Conservation (phyloP, 2,113 vertebrate genomes). For the Australoheros scitulus region DNA sequence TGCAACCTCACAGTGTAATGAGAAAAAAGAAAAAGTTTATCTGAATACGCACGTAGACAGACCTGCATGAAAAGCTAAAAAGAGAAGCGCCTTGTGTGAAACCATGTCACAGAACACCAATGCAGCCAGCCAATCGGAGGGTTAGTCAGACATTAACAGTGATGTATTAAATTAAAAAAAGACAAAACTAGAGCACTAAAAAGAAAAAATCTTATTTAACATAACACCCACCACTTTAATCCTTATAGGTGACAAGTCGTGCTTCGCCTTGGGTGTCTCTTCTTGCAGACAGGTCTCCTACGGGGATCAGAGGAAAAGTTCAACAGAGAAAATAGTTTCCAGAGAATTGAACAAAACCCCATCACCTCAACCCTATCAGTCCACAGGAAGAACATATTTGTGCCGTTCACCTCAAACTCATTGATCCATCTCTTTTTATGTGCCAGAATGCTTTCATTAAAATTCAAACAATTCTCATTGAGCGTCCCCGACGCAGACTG, state of each 20-base stretch:
- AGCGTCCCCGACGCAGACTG: background rate
- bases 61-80: constrained; percentile 41
- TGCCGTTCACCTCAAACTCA: background rate
- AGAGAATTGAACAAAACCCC: background rate
- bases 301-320: constrained; percentile 18
- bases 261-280: constrained; percentile 67
- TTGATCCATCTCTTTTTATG: constrained; percentile 8
- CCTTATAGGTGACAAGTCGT: constrained; percentile 79
- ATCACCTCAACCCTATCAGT: background rate
- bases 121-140: constrained; percentile 33
- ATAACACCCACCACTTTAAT: constrained; percentile 77
- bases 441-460: constrained; percentile 14
- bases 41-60: constrained; percentile 3
- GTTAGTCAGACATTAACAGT: constrained; percentile 19
- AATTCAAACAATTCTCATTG: background rate
- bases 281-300: constrained; percentile 81
- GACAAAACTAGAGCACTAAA: constrained; percentile 14
- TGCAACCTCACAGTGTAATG: background rate
- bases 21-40: background rate
- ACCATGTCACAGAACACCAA: constrained; percentile 21
- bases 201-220: constrained; percentile 24
- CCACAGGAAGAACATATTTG: background rate
- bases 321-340: constrained; percentile 6
- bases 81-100: constrained; percentile 15
- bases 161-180: background rate